A percentile compares a stretch with the other conserved stretches of the same genome.
Conservation (phyloP, 2,888 invertebrate species). For the Bugula neritina region DNA sequence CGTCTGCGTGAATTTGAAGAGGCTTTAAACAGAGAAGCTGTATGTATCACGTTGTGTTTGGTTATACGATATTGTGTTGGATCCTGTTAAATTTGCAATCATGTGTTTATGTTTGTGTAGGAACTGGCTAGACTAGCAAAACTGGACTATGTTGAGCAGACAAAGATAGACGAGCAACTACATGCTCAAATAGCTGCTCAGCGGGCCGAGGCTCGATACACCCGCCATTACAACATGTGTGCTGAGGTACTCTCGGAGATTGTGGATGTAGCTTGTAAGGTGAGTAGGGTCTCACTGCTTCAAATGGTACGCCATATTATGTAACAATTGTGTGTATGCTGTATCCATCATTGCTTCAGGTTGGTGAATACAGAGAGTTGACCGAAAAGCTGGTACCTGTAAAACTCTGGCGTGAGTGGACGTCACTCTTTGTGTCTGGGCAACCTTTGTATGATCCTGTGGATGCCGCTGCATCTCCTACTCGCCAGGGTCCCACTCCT, state of each 20-base stretch:
- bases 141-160: slow-evolving; percentile 47
- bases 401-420: slow-evolving; percentile 51
- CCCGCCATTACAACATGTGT: slow-evolving; percentile 47
- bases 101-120: too few relatives aligned
- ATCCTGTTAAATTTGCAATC: too few relatives aligned
- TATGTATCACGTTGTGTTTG: too few relatives aligned
- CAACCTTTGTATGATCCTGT: slow-evolving; percentile 44
- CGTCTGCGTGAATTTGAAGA: slow-evolving; percentile 50
- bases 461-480: slow-evolving; percentile 25
- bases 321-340: too few relatives aligned
- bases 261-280: slow-evolving; percentile 48
- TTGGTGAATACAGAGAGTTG: slow-evolving; percentile 49
- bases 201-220: slow-evolving; percentile 44
- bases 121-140: slow-evolving; percentile 48
- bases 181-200: slow-evolving; percentile 50
- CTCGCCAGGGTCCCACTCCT: slow-evolving; percentile 37
- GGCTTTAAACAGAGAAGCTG: slow-evolving; percentile 50
- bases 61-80: too few relatives aligned
- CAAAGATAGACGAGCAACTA: slow-evolving; percentile 44
- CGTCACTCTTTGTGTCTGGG: slow-evolving; percentile 45
- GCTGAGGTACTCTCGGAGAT: slow-evolving; percentile 41
- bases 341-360: neutral
- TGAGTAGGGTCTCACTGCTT: slow-evolving; percentile 30
- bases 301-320: too few relatives aligned
- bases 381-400: slow-evolving; percentile 49